phyloP scores from a whole-genome alignment of 2,113 vertebrate genomes.

The Beaufortia kweichowensis region DNA sequence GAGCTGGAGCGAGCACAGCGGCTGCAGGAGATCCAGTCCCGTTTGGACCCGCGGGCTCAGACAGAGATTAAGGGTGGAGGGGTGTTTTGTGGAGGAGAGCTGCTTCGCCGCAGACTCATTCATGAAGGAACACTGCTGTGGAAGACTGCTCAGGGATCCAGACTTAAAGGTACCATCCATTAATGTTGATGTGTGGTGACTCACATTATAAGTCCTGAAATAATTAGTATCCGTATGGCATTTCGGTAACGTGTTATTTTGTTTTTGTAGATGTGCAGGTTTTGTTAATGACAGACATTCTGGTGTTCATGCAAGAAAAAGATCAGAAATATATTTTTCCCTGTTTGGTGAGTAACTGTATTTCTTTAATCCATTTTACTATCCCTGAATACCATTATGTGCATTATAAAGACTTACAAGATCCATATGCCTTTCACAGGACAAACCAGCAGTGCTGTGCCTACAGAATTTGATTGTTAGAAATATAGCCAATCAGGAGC shows the following conservation, averaged over 20 bases:
- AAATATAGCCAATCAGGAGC: constrained; percentile 96
- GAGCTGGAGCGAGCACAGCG: constrained; percentile 80
- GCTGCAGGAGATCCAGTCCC: constrained; percentile 85
- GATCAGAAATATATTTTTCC: constrained; percentile 92
- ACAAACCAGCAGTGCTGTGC: constrained; percentile 87
- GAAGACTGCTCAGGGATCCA: constrained; percentile 78
- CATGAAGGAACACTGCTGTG: constrained; percentile 86
- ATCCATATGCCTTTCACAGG: constrained; percentile 67
- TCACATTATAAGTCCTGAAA: no score
- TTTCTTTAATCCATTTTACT: neutral
- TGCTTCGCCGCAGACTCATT: constrained; percentile 82
- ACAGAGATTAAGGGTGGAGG: constrained; percentile 76
- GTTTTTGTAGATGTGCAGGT: constrained; percentile 83
- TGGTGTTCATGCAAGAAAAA: constrained; percentile 94
- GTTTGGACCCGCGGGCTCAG: constrained; percentile 79
- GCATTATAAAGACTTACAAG: no score
- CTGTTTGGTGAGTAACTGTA: constrained; percentile 78
- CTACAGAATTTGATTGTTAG: constrained; percentile 88
- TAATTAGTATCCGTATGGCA: neutral
- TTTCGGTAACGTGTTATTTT: constrained; percentile 27
- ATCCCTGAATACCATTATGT: no score
- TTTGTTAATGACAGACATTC: constrained; percentile 88
- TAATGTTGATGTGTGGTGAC: neutral
- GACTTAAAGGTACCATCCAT: constrained; percentile 82
- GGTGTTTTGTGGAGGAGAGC: constrained; percentile 82